Conservation (phyloP, 2,888 invertebrate species). For the Ectemnius cavifrons region DNA sequence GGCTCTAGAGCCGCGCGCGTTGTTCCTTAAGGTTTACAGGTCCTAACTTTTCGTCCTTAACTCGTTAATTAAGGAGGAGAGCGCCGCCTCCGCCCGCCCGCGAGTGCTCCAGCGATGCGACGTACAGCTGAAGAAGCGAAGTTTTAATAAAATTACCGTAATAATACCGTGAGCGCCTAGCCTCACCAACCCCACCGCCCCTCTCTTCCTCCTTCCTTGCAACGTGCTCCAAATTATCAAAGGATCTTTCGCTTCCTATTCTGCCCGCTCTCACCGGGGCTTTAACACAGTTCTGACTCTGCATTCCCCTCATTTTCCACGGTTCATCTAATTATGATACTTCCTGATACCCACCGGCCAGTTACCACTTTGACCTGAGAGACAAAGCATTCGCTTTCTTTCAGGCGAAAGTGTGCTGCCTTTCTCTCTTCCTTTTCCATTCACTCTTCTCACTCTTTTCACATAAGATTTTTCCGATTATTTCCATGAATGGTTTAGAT, state of each 20-base stretch:
- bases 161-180: constrained; percentile 60
- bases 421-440: not conserved
- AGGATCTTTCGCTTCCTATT: constrained; percentile 52
- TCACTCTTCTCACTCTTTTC: not conserved
- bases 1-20: constrained; percentile 52
- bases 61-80: constrained; percentile 69
- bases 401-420: too few species aligned
- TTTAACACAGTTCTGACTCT: too few species aligned
- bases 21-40: constrained; percentile 68
- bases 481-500: too few species aligned
- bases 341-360: too few species aligned
- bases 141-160: constrained; percentile 71
- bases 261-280: constrained; percentile 9
- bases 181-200: too few species aligned
- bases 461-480: constrained; percentile 4
- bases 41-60: constrained; percentile 69
- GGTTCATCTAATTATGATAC: too few species aligned
- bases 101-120: constrained; percentile 34
- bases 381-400: too few species aligned
- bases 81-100: constrained; percentile 26
- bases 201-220: constrained; percentile 47
- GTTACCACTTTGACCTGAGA: too few species aligned
- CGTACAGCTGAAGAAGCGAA: constrained; percentile 55
- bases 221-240: constrained; percentile 65
- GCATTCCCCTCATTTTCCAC: too few species aligned